phyloP scores from a whole-genome alignment of 2,888 invertebrate species.

The Athalia circularis region DNA sequence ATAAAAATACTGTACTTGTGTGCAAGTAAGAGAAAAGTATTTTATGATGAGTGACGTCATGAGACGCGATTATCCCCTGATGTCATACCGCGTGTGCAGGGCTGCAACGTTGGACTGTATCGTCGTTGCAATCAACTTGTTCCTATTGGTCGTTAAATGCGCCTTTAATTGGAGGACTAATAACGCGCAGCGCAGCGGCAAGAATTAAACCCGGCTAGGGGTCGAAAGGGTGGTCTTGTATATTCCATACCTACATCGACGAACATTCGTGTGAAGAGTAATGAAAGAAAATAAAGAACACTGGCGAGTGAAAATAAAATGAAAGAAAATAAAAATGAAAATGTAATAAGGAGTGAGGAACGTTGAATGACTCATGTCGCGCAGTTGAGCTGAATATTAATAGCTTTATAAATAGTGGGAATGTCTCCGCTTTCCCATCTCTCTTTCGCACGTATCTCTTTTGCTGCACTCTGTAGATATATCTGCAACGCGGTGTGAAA shows the following conservation, averaged over 20 bases:
- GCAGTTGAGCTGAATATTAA: constrained; percentile 54
- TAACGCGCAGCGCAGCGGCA: constrained; percentile 9
- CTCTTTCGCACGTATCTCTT: not conserved
- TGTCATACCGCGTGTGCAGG: not conserved
- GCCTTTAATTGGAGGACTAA: constrained; percentile 35
- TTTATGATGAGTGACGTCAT: not conserved
- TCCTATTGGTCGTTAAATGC: constrained; percentile 24
- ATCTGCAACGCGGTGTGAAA: constrained; percentile 1
- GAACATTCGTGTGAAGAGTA: too few relatives aligned
- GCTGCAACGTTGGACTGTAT: not conserved
- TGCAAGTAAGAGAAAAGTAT: not conserved
- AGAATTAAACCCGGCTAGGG: not conserved
- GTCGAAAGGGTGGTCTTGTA: constrained; percentile 17
- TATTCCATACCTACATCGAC: not conserved
- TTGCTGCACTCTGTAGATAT: not conserved
- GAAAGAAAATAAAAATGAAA: too few relatives aligned
- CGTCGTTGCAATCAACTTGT: not conserved
- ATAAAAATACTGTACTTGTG: not conserved
- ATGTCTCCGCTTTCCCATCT: constrained; percentile 19
- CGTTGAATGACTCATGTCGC: constrained; percentile 34
- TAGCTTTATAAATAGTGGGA: constrained; percentile 51
- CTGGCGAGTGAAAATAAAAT: too few relatives aligned
- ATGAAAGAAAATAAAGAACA: too few relatives aligned
- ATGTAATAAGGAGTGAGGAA: not conserved
- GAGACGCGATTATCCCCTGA: not conserved